Evolutionary conservation across 2,797 vertebrate genomes (phyloP), one percentile per base, ranked within the genome.

Genomic region (Acrossocheilus wenchowensis): DNA sequence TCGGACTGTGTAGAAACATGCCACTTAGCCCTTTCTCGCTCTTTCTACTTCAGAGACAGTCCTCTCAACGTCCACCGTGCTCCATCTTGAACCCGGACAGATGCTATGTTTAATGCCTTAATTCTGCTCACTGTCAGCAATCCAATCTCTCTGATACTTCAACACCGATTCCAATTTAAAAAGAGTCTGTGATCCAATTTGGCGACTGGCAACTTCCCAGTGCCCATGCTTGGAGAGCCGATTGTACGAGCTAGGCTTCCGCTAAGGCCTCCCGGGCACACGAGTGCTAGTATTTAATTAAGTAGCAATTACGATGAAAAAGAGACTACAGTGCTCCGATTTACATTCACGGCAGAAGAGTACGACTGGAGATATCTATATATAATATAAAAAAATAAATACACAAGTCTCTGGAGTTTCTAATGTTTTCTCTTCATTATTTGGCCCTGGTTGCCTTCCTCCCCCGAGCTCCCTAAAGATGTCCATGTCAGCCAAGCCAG

Each of bases 161-260:
- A 89, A 91, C 88, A 90, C 82, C 17, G 54, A 88, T 90, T 92
- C 90, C 88, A 89, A 93, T 92, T 91, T 91, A 89, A 91, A 89
- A 88, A 86, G 83, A 89, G 89, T 57, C 86, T 85, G 78, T 88
- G 88, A 90, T 91, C 90, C 89, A 92, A 91, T 91, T 93, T 87
- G 86, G 85, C 23, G 73, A 80, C 89, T 90, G 90, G 90, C 88
- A 91, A 54, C 75, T 73, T 87, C 90, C 89, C 88, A 86, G 87
- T 80, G 84, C 48, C 84, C 77, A 81, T 60, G 81, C 81, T 21
- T 41, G 77, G 79, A 88, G 57, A 88, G 43, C 30, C 78, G 75
- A 77, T 83, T 84, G 69, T 87, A 81, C 9, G 12, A 83, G 88
- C 64, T n/a, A 79, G 84, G 41, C 79, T 69, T 82, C 66, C 26